Evolutionary conservation across 2,888 invertebrate genomes (phyloP), one percentile per base, ranked within the genome.

Genomic region (Mayetiola destructor): DNA sequence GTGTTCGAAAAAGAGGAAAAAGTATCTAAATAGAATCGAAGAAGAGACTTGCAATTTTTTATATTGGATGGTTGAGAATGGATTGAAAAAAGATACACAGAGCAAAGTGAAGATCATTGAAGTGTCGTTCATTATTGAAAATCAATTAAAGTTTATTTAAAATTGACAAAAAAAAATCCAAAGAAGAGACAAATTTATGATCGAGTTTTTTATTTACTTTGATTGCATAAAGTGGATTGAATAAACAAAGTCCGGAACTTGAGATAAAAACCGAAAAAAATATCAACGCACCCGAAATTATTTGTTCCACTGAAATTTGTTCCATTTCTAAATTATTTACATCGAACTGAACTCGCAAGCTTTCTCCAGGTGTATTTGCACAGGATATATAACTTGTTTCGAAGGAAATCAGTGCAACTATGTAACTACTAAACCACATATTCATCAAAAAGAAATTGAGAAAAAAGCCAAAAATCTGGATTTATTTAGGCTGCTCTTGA

Each of bases 351-450:
- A n/a, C n/a, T n/a, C n/a, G n/a, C n/a, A n/a, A n/a, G 48, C 3
- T 48, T 20, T 48, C 27, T 48, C 48, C 27, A 23, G 27, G 12
- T 48, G 48, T n/a, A 48, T 48, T 48, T n/a, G n/a, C n/a, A 48
- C 27, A 14, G 27, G n/a, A 27, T 48, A 3, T 48, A 48, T 48
- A 48, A 48, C 27, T 27, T 48, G n/a, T 48, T 14, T 27, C 23
- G 27, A 2, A 16, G 16, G n/a, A 3, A 5, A 9, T 8, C 9
- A 5, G 3, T 48, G 29, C 48, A 48, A 48, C 48, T 48, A 48
- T 48, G 48, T 48, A 48, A 48, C 27, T 48, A 48, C 48, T 23
- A 14, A 42, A 23, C n/a, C 9, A 8, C 42, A 42, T 27, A n/a
- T 20, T n/a, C 6, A n/a, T 27, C 16, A 16, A 39, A 39, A 12